These are phyloP conservation scores for Diorhabda sublineata DNA, from an alignment of 1,140 invertebrate species.

Conservation along the genomic window DNA sequence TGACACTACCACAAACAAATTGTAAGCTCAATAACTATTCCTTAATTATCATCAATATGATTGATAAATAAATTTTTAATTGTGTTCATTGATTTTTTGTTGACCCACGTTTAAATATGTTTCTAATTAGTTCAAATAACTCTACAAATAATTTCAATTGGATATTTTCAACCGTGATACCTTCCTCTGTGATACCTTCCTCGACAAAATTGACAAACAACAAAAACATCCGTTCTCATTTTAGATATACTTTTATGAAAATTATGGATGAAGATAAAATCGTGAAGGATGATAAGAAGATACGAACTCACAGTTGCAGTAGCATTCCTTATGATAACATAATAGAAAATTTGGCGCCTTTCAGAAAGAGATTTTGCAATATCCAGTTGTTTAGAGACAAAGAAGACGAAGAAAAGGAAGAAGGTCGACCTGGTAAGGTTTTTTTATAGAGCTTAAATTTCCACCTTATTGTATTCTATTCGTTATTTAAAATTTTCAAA, in stretches of 20 bases:
- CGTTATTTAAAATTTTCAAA: too few species aligned
- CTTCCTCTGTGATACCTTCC: too few species aligned
- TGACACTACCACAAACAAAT: too few species aligned
- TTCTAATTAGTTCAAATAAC: too few species aligned
- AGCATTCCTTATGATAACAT: constrained; percentile 45
- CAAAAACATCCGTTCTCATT: neutral
- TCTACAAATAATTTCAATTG: neutral
- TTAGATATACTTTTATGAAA: constrained; percentile 42
- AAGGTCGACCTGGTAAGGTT: constrained; percentile 17
- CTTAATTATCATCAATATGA: too few species aligned
- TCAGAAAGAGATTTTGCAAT: constrained; percentile 45
- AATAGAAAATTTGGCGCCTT: constrained; percentile 45
- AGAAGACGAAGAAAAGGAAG: constrained; percentile 22
- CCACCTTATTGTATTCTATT: too few species aligned
- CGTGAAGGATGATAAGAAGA: constrained; percentile 34
- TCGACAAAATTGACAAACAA: too few species aligned
- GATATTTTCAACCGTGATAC: neutral
- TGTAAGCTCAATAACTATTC: too few species aligned
- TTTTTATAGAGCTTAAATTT: neutral
- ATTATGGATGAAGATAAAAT: constrained; percentile 31
- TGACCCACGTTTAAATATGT: too few species aligned
- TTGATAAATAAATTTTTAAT: too few species aligned
- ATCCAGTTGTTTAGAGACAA: constrained; percentile 40
- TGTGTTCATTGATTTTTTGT: too few species aligned
- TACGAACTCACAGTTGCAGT: constrained; percentile 43